phyloP scores from a whole-genome alignment of 2,113 vertebrate species.

The Psophia crepitans region DNA sequence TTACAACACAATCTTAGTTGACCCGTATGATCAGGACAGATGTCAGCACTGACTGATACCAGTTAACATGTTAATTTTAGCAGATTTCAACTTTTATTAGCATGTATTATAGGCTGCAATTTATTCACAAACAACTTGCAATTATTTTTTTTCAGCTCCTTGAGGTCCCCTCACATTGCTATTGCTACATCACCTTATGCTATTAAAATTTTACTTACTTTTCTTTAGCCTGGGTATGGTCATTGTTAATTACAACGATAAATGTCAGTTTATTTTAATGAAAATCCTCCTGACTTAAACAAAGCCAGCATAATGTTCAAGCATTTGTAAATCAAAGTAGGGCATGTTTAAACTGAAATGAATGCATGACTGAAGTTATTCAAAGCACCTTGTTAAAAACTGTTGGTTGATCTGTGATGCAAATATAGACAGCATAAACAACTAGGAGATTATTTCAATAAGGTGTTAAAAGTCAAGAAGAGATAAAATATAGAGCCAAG shows the following conservation, averaged over 20 bases:
- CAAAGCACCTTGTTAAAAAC: background rate
- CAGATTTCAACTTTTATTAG: background rate
- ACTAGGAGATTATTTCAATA: background rate
- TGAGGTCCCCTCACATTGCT: background rate
- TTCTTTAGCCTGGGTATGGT: background rate
- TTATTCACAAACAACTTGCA: background rate
- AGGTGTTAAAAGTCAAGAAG: background rate
- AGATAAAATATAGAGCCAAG: background rate
- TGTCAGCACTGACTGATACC: background rate
- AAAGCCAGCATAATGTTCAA: background rate
- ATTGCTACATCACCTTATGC: background rate
- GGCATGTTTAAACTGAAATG: background rate
- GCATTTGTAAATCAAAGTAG: background rate
- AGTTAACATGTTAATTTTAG: background rate
- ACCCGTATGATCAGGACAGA: background rate
- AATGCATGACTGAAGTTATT: background rate
- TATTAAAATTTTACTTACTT: background rate
- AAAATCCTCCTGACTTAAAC: background rate
- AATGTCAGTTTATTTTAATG: background rate
- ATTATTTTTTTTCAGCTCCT: background rate
- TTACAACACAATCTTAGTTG: background rate
- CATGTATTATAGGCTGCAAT: background rate
- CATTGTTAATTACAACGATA: background rate
- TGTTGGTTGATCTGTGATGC: background rate
- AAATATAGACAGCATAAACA: background rate